Conservation (phyloP, 92 coral and sea anemone genomes). For the Phenganax stokvisi region DNA sequence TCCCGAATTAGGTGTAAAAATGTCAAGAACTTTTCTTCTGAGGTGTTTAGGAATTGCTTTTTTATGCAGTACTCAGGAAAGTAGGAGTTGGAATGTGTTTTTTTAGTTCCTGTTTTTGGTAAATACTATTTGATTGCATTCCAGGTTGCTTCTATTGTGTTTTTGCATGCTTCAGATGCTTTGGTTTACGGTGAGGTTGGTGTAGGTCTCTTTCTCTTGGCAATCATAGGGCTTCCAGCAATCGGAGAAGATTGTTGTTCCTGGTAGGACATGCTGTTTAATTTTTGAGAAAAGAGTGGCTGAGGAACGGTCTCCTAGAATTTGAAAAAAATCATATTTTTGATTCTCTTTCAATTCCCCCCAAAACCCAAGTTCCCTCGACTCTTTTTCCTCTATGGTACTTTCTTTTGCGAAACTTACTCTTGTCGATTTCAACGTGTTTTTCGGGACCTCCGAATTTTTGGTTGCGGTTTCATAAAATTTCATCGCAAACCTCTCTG, state of each 20-base stretch:
- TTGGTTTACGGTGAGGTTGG: conserved; percentile 33
- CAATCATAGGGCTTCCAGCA: conserved; percentile 41
- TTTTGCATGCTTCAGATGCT: conserved; percentile 36
- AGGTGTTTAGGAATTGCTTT: not conserved
- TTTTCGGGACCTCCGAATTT: conserved; percentile 35
- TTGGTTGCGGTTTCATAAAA: conserved; percentile 1
- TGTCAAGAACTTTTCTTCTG: not conserved
- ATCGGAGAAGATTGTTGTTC: conserved; percentile 38
- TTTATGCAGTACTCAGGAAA: not conserved
- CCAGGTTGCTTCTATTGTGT: conserved; percentile 41
- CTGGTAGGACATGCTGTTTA: conserved; percentile 20
- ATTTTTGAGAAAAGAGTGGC: conserved; percentile 12
- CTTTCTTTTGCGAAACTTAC: conserved; percentile 26
- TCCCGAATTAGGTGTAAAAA: not conserved
- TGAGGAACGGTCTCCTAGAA: conserved; percentile 26
- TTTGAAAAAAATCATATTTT: conserved; percentile 24
- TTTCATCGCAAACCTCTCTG: not conserved
- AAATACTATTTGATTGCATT: conserved; percentile 1
- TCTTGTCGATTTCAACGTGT: conserved; percentile 39
- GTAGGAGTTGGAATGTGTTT: not conserved
- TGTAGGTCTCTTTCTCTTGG: conserved; percentile 31
- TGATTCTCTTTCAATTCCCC: conserved; percentile 39
- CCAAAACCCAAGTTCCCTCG: conserved; percentile 35
- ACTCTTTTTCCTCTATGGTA: conserved; percentile 23
- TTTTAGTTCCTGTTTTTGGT: not conserved